Evolutionary conservation across 2,113 vertebrate species (phyloP), one percentile per base, ranked within the genome.

Genomic region (Naja naja): DNA sequence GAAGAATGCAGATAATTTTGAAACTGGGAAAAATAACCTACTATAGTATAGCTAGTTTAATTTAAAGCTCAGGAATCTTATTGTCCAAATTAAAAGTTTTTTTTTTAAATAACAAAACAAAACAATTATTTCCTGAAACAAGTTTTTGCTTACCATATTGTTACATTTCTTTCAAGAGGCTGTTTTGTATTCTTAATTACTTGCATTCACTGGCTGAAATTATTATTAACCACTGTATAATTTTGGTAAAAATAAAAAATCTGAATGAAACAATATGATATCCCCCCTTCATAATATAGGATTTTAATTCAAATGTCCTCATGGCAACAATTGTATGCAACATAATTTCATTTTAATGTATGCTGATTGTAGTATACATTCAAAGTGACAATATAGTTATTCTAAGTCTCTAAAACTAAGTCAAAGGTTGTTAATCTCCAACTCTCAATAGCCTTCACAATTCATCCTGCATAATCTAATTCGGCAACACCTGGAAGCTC

Each of bases 161-260:
- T 39, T 90, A 87, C 87, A 91, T 89, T 64, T 87, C n/a, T 90
- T 91, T 88, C 91, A 81, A 45, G 60, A 91, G 10, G 43, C 85
- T 49, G 54, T 87, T 95, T 91, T 94, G 11, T 91, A 53, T 34
- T 91, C 95, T 93, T 43, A 94, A 94, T 94, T 93, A 69, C 56
- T 10, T 87, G 58, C 87, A 91, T 43, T 91, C 86, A 54, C 39
- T 91, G 47, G 60, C 49, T 95, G 94, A 90, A 95, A 96, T 96
- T 56, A 91, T 74, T 69, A 90, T 53, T 47, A 14, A 43, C 89
- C 43, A 85, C n/a, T 91, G 12, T 94, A 69, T 91, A 74, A 39
- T 90, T 93, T 86, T 88, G 92, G 74, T 7, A 52, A 93, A 88
- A 87, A 53, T 53, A 16, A 86, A 88, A 92, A 49, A 81, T 55